Base-by-base conservation (phyloP, 2,797 vertebrate genomes). In the Hirundo rustica region DNA sequence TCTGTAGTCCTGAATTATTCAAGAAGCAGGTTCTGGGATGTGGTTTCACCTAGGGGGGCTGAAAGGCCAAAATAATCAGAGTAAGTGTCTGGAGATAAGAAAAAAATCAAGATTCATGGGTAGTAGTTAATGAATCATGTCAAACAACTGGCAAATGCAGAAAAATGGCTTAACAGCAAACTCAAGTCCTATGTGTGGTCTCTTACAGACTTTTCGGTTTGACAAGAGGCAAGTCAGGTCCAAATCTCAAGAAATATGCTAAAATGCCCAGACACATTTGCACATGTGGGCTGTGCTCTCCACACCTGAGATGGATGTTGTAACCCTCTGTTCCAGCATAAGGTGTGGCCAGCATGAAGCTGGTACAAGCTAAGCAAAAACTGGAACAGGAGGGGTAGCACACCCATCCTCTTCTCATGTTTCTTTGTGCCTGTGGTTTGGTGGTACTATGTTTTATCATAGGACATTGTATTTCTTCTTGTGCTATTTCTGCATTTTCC, bases 1-100 rank as follows among this genome's bases (percentile, higher is more conserved):
- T 87, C 71, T 71, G 30, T 74, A 62, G 57, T 82, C 53, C 61
- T 71, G 53, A 83, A 80, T 94, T 91, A 92, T 85, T 93, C 86
- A 91, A 21, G 58, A 68, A 54, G 79, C 27, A 42, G 42, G 20
- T 65, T 80, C 9, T 44, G 27, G 72, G 87, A 66, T 55, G 72
- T 72, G n/a, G 34, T 76, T 94, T 77, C 75, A 93, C 78, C 68
- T 38, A 42, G 34, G 1, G 57, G 47, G n/a, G 10, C n/a, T 32
- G 44, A 62, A 82, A 85, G 92, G 78, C 84, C 68, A 77, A 85
- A 94, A 67, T 32, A 73, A 38, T 94, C 84, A 70, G 40, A 75
- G 6, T 30, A 79, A 85, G n/a, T 60, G 72, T 50, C 75, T 85
- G 34, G 27, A 71, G 79, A 79, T 74, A 67, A 89, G 51, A 16